These are phyloP conservation scores for Mus musculus DNA, from an alignment of 2,113 vertebrate species.

Conservation along the genomic window GRCm39 chr6:52529501-52530000, in stretches of 20 bases:
- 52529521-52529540: not conserved
- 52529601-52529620: not conserved
- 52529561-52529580: not conserved
- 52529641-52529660: not conserved
- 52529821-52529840: constrained; percentile 47
- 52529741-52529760: not conserved
- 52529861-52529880: not conserved
- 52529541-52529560: not conserved
- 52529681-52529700: not conserved
- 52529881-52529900: constrained; percentile 26
- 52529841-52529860: not conserved
- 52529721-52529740: not conserved
- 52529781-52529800: not conserved
- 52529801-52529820: not conserved
- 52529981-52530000: not conserved
- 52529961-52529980: not conserved
- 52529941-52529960: not conserved
- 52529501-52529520: not conserved
- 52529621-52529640: not conserved
- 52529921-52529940: not conserved
- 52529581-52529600: not conserved
- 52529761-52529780: not conserved
- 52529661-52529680: not conserved
- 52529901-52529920: not conserved
- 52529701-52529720: not conserved